Base-by-base conservation (phyloP, 2,113 vertebrate genomes). In the Mesembrinibis cayennensis region DNA sequence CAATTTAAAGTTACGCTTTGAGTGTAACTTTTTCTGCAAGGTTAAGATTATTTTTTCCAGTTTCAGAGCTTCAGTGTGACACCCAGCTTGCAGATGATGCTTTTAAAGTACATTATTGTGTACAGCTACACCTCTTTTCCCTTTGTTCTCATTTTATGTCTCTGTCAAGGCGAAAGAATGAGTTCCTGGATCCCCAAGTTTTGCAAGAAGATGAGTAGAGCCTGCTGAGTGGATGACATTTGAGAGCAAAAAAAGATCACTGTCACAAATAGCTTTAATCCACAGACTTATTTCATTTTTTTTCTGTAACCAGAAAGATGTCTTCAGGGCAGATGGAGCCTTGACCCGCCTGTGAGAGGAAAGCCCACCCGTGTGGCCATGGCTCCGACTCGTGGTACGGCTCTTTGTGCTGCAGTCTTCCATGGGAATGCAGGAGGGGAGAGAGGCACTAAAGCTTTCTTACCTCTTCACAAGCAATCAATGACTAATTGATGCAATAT, bases 401-500 rank as follows among this genome's bases (percentile, higher is more conserved):
- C 0, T 3, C 44, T 89, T 76, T 52, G 32, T 87, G 36, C 34
- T 72, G 16, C 19, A 18, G 14, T 36, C 14, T 56, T 61, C 62
- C 74, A 26, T n/a, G 58, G 42, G 55, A 77, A 2, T 25, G 71
- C 82, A 29, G 61, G 63, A 89, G 77, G 49, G 23, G 52, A 77
- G 82, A 72, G 53, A 47, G 74, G 69, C 34, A 26, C 27, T 73
- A n/a, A 69, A 65, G 66, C 61, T 82, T 96, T 87, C 65, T 78
- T 71, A 82, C 81, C 63, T 93, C 70, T 91, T 90, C 58, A 49
- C 66, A 91, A 76, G 34, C 62, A 87, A 84, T 85, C 74, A 69
- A 3, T 69, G 58, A 58, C 81, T 96, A 95, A 86, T 93, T 82
- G 86, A 74, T 92, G 85, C 71, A 93, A 29, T 74, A 67, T 52